Base-by-base conservation (phyloP, 2,113 vertebrate genomes). In the Poeciliopsis occidentalis region DNA sequence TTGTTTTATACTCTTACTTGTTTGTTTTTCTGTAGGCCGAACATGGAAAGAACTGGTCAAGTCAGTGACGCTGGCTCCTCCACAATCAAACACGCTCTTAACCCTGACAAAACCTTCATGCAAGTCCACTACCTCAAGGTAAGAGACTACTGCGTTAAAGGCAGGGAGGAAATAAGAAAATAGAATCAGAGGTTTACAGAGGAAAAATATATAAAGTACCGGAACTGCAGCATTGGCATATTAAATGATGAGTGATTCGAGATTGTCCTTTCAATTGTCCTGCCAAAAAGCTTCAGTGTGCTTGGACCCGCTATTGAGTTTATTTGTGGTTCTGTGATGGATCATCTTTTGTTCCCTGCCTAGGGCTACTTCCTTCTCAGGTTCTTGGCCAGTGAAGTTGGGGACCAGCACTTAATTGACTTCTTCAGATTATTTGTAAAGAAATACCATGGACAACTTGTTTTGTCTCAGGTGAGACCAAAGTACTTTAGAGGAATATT, bases 71-170 rank as follows among this genome's bases (percentile, higher is more conserved):
- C 96, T 3, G 97, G 97, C 80, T 95, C 97, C 24, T 97, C 95
- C 22, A 34, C 94, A 12, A 91, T 99, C 65, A 98, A 96, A 92
- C 94, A 99, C 11, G 97, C 96, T 69, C 97, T 98, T 81, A 99
- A 96, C 88, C 96, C 97, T 27, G 97, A 96, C 85, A 99, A 99
- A 91, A 81, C 80, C 70, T 99, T 99, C 92, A 96, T 99, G 97
- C 98, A 99, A 76, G 95, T 99, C 69, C 98, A 99, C 90, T 99
- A 99, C 85, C 94, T 99, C 82, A 99, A 99, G 96, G 98, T 98
- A 82, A 94, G 91, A 80, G 32, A 63, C 63, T 32, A 27, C 60
- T 67, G 22, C 61, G 0, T 19, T 31, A 30, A 44, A 67, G 27
- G 24, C 22, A 34, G 24, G 30, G 61, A 73, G 39, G 69, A 69